A percentile compares a stretch with the other conserved stretches of the same genome.
These are phyloP conservation scores for Argentina silus DNA, from an alignment of 2,797 vertebrate species.

Conservation along the genomic window DNA sequence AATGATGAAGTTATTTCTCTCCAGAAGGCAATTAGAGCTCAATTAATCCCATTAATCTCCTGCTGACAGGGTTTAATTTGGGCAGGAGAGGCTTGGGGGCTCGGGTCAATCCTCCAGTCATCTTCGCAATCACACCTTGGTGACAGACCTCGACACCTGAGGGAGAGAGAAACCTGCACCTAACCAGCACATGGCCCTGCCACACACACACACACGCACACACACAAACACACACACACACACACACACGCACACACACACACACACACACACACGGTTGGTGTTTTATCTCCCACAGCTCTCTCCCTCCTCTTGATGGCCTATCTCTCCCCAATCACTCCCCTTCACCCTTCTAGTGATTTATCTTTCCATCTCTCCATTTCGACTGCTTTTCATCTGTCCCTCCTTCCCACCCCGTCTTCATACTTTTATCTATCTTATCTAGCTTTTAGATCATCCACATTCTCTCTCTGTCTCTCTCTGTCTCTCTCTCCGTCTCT, in stretches of 20 bases:
- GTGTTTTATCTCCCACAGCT: slow-evolving; percentile 10
- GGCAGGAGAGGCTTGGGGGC: slow-evolving; percentile 33
- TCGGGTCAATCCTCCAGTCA: slow-evolving; percentile 33
- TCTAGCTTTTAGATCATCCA: slow-evolving; percentile 19
- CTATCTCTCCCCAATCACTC: slow-evolving; percentile 31
- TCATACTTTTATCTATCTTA: slow-evolving; percentile 5
- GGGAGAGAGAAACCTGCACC: background rate
- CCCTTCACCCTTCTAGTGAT: slow-evolving; percentile 38
- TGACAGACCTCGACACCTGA: slow-evolving; percentile 37
- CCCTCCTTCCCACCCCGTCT: slow-evolving; percentile 13
- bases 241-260: background rate
- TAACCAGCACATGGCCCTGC: background rate
- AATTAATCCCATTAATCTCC: slow-evolving; percentile 70
- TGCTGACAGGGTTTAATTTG: slow-evolving; percentile 51
- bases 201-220: slow-evolving; percentile 14
- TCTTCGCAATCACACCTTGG: slow-evolving; percentile 24
- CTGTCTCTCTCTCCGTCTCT: background rate
- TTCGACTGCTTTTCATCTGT: slow-evolving; percentile 19
- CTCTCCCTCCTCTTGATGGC: slow-evolving; percentile 24
- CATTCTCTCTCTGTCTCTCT: slow-evolving; percentile 9
- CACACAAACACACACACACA: slow-evolving; percentile 3
- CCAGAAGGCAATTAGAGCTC: slow-evolving; percentile 65
- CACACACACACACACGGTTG: background rate
- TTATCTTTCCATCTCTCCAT: slow-evolving; percentile 44
- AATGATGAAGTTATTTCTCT: slow-evolving; percentile 60